These are phyloP conservation scores for Pycnomerus fuliginosus DNA, from an alignment of 2,888 invertebrate species.

Conservation along the genomic window DNA sequence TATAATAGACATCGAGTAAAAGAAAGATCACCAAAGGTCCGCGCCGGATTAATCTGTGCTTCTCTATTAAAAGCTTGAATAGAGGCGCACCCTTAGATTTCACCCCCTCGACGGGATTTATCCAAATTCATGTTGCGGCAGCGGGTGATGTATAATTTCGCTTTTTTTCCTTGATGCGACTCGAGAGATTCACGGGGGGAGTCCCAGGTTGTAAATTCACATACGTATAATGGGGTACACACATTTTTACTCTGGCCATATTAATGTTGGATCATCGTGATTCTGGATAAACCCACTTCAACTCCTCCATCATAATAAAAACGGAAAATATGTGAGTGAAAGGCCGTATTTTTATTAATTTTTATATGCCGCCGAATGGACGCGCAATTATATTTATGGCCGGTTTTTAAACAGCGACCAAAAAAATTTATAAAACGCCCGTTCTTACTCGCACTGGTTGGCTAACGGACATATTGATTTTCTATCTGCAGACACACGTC, in stretches of 20 bases:
- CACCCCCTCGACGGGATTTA: no score
- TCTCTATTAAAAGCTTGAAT: constrained; percentile 51
- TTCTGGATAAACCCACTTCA: constrained; percentile 25
- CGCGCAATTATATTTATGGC: no score
- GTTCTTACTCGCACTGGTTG: no score
- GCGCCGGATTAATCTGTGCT: constrained; percentile 50
- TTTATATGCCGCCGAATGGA: no score
- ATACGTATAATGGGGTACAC: constrained; percentile 51
- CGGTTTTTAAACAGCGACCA: no score
- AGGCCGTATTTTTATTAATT: constrained; percentile 25
- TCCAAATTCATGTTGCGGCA: no score
- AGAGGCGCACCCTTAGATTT: constrained; percentile 46
- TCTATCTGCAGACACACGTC: constrained; percentile 11
- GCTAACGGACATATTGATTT: constrained; percentile 18
- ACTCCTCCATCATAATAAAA: constrained; percentile 26
- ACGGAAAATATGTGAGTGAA: constrained; percentile 23
- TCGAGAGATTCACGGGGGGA: no score
- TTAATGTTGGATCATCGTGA: constrained; percentile 44
- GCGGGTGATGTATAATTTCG: no score
- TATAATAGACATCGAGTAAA: constrained; percentile 47
- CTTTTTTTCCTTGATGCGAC: no score
- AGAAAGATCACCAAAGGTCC: constrained; percentile 50
- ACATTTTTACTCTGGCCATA: constrained; percentile 53
- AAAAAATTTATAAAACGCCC: no score
- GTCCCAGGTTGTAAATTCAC: constrained; percentile 44